Evolutionary conservation across 2,113 vertebrate species (phyloP), one percentile per base, ranked within the genome.

Genomic region (Hemichromis elongatus): DNA sequence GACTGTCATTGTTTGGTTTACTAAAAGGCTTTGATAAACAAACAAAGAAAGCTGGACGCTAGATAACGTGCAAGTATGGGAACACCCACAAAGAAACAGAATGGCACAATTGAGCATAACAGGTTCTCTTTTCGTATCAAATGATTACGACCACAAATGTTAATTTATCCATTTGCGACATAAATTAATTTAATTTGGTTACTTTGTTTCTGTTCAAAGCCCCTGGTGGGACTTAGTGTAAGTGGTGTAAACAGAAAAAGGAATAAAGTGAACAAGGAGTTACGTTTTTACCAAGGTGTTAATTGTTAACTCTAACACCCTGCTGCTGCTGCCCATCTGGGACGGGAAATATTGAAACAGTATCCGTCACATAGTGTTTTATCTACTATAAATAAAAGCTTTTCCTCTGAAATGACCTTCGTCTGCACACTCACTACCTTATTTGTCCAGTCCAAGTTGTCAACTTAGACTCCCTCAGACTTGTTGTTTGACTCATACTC

Each of bases 231-330:
- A 28, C 26, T 30, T 75, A 10, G 6, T 50, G 42, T 75, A 50
- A 75, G 10, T 78, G 5, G n/a, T 77, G 54, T 40, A 11, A 50
- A 26, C 8, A 5, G 8, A 11, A 1, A 13, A 19, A 37, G 11
- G 79, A 52, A 18, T 19, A 3, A 87, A 77, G 50, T 50, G 7
- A 11, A 80, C 33, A 35, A 19, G 10, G 18, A 80, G 59, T 55
- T 53, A 63, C 10, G 82, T 81, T 83, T 89, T 82, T 5, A 78
- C 86, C 5, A 47, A 35, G 37, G 13, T 45, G 68, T 88, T 86
- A 91, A 91, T 86, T 7, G 90, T 92, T 91, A 87, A 90, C 82
- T 26, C 6, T 14, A 5, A 28, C 57, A 79, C 19, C 4, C 3
- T 66, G 42, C 54, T 68, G 37, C 16, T 53, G 84, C 78, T 30